Base-by-base conservation (phyloP, 2,113 vertebrate genomes). In the Ochotona princeps region DNA sequence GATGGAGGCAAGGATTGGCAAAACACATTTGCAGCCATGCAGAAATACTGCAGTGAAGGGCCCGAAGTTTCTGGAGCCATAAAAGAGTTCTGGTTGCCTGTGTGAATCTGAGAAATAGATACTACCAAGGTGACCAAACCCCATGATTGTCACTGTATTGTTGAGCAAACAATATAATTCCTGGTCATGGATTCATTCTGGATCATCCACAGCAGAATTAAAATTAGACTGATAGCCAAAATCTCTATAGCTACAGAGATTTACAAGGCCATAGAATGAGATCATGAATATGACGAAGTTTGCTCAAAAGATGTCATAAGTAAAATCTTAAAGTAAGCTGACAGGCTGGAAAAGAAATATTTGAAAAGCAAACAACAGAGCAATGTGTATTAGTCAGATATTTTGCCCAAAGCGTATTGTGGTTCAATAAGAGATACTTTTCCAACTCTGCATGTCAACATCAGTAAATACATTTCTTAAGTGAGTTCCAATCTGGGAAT, bases 301-400 rank as follows among this genome's bases (percentile, higher is more conserved):
- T 67, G 3, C 26, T 5, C 6, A 7, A 89, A 80, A 74, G 44
- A 70, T 70, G 4, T 25, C 2, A 51, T 57, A 26, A 35, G n/a
- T 8, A 90, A 83, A 76, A 75, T 91, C 47, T 7, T 83, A 83
- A 91, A 73, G n/a, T 81, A 84, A 96, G 9, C 8, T 10, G 80
- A 67, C 1, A 51, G 14, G 47, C 3, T 57, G 1, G 17, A 6
- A 51, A 17, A 92, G 67, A 76, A 1, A 61, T 26, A 84, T 49
- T 32, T 74, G 13, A 65, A 88, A 90, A 69, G 4, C 2, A 85
- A 94, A 61, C 23, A 84, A 49, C 14, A 72, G 1, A n/a, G 5
- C 61, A 87, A 21, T 61, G 83, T 61, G 18, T 69, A n/a, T n/a
- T 61, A 23, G 7, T 13, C 75, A 78, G 73, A 87, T 67, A 17